These are phyloP conservation scores for Sebastes paucispinis DNA, from an alignment of 2,797 vertebrate genomes.

Conservation along the genomic window DNA sequence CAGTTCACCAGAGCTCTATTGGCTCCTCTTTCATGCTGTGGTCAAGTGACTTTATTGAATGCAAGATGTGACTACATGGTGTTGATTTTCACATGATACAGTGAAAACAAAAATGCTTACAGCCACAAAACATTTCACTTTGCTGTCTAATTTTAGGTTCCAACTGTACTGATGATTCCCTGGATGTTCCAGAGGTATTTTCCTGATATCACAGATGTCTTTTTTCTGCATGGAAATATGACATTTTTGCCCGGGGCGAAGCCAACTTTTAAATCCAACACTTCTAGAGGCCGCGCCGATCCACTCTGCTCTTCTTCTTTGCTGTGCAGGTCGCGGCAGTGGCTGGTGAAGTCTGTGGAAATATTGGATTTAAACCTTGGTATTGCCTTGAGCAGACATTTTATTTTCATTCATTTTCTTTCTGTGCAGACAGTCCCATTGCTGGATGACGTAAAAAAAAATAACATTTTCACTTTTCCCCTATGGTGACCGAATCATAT, in stretches of 20 bases:
- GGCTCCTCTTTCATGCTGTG: slow-evolving; percentile 46
- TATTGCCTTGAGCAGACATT: background rate
- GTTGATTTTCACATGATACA: slow-evolving; percentile 13
- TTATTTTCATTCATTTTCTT: background rate
- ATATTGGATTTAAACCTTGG: background rate
- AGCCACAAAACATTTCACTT: slow-evolving; percentile 2
- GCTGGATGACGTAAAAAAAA: background rate
- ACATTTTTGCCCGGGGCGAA: background rate
- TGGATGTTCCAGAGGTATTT: background rate
- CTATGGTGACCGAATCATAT: background rate
- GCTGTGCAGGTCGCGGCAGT: background rate
- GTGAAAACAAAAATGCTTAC: background rate
- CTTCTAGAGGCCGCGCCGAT: background rate
- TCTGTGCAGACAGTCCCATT: background rate
- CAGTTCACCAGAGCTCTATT: slow-evolving; percentile 48
- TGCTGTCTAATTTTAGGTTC: background rate
- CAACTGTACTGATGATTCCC: background rate
- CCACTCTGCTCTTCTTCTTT: background rate
- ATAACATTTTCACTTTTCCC: background rate
- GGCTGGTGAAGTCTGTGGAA: background rate
- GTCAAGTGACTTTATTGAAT: slow-evolving; percentile 64
- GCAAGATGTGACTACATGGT: slow-evolving; percentile 30
- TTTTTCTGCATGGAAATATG: background rate
- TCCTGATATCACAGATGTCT: background rate
- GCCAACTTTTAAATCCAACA: background rate